phyloP scores from a whole-genome alignment of 1,140 invertebrate genomes.

The Neodiprion virginianus region DNA sequence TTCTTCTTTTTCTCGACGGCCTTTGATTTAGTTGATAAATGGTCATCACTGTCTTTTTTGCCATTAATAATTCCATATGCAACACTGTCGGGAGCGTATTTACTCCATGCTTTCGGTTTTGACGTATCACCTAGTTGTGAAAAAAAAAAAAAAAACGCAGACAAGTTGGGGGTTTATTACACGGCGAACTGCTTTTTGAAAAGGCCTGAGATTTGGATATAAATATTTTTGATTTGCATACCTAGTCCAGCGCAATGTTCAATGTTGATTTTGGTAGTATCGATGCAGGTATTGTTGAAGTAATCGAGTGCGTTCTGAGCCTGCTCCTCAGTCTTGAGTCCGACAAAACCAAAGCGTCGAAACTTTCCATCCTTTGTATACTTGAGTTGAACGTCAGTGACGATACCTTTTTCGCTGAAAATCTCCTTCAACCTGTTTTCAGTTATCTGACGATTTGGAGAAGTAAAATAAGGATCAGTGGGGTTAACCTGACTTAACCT shows the following conservation, averaged over 20 bases:
- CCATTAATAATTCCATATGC: conserved; percentile 65
- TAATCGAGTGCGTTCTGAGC: conserved; percentile 77
- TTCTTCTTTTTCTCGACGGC: conserved; percentile 42
- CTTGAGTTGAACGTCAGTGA: conserved; percentile 93
- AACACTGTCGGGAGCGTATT: conserved; percentile 77
- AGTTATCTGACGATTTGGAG: conserved; percentile 70
- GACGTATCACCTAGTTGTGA: conserved; percentile 70
- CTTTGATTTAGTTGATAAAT: conserved; percentile 24
- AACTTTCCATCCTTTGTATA: conserved; percentile 91
- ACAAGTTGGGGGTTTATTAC: too few species aligned
- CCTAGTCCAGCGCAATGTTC: conserved; percentile 77
- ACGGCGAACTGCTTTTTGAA: too few species aligned
- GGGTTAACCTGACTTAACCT: conserved; percentile 23
- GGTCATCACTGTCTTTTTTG: conserved; percentile 26
- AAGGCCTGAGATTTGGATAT: not conserved
- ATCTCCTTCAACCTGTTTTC: conserved; percentile 69
- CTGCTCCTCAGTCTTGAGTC: conserved; percentile 82
- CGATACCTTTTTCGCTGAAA: conserved; percentile 80
- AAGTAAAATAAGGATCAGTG: conserved; percentile 24
- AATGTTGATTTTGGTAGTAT: conserved; percentile 80
- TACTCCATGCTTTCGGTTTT: conserved; percentile 92
- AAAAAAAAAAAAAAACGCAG: not conserved
- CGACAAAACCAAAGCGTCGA: conserved; percentile 91
- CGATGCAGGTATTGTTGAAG: conserved; percentile 86
- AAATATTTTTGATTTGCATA: conserved; percentile 32